phyloP scores from a whole-genome alignment of 2,113 vertebrate species.

The Sceloporus tristichus region DNA sequence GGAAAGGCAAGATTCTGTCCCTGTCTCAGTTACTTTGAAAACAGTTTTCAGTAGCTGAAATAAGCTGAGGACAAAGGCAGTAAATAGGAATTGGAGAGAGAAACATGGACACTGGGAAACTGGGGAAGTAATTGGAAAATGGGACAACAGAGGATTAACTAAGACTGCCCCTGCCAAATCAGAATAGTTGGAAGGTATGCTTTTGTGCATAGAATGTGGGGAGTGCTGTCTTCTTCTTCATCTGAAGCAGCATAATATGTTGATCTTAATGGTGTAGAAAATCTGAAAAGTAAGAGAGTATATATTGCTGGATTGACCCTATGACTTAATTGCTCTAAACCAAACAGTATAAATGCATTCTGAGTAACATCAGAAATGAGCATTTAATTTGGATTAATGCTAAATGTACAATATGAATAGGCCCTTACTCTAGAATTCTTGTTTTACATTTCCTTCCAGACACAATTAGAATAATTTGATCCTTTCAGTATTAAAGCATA shows the following conservation, averaged over 20 bases:
- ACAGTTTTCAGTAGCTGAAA: too few species aligned
- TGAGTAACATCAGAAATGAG: neutral
- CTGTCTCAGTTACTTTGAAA: too few species aligned
- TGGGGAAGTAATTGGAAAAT: too few species aligned
- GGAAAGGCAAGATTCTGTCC: too few species aligned
- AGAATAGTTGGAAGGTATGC: too few species aligned
- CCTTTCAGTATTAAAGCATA: conserved; percentile 25
- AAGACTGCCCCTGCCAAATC: too few species aligned
- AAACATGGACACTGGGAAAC: too few species aligned
- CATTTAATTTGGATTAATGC: conserved; percentile 2
- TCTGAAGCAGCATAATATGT: neutral
- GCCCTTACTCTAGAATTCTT: conserved; percentile 30
- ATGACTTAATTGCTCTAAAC: conserved; percentile 1
- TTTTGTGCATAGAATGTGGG: too few species aligned
- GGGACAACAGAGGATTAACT: too few species aligned
- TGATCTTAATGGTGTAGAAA: neutral
- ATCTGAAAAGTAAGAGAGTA: neutral
- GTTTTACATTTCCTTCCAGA: conserved; percentile 30
- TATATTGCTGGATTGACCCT: neutral
- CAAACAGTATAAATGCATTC: neutral
- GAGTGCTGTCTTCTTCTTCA: too few species aligned
- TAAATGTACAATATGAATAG: neutral
- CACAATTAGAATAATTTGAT: conserved; percentile 36
- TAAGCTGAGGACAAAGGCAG: too few species aligned
- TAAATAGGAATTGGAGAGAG: too few species aligned